Evolutionary conservation across 2,888 invertebrate species (phyloP), one percentile per base, ranked within the genome.

Genomic region (Euclidia mi): DNA sequence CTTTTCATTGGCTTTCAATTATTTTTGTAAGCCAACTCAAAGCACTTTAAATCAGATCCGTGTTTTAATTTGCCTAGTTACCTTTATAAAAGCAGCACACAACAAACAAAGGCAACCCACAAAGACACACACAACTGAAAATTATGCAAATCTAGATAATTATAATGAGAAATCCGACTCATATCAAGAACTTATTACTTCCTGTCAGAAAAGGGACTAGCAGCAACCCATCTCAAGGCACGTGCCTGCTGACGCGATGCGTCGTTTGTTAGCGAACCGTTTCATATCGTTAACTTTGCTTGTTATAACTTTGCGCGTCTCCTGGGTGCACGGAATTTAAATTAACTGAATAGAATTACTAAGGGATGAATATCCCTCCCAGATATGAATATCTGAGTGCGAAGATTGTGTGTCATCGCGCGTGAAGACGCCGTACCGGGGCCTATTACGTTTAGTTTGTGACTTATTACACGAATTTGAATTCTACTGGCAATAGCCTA

Each of bases 261-360:
- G 64, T 78, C 82, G 80, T 85, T 88, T 83, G 82, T 81, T 76
- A 79, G 70, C 70, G 71, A 76, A 80, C 67, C 66, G 82, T 81
- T 86, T 81, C 81, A 83, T 83, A 82, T 88, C 87, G 88, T 90
- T 88, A 91, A 91, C 90, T 92, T 88, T 84, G 85, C 92, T 91
- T 89, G 89, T 92, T 92, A 91, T 88, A 90, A 90, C 86, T 90
- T 89, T 82, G 84, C 81, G 79, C 76, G 73, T 81, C 85, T 85
- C 84, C 64, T 58, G 81, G 81, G 85, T 82, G 82, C 79, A 80
- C 80, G 57, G 84, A 87, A 86, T 89, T 86, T 85, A 87, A 87
- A 88, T 86, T 83, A 87, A 82, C 82, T 79, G 71, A 82, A 82
- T 84, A 77, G 77, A 84, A 82, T 85, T 76, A 81, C 74, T 79